Percentiles rank a stretch among this genome's conserved stretches.
phyloP scores from a whole-genome alignment of 2,797 vertebrate genomes.

The Sphaeramia orbicularis region DNA sequence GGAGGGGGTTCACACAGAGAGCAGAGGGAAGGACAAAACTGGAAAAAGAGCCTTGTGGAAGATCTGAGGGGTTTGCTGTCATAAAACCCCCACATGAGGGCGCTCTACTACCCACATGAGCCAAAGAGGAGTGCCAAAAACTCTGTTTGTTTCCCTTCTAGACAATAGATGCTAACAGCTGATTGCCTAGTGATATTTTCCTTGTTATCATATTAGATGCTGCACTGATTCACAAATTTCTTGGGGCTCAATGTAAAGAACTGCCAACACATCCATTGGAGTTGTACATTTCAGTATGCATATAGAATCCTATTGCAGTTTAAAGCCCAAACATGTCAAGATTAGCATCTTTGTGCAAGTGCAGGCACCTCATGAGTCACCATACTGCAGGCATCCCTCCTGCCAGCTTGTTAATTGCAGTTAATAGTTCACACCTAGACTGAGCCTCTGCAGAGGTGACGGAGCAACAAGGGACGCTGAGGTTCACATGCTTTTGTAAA shows the following conservation, averaged over 20 bases:
- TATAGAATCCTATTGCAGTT: no score
- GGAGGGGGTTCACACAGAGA: slow-evolving; percentile 63
- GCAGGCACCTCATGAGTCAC: no score
- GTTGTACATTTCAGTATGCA: no score
- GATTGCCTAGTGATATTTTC: background rate
- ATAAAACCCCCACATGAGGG: slow-evolving; percentile 58
- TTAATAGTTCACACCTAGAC: slow-evolving; percentile 3
- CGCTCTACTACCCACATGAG: slow-evolving; percentile 30
- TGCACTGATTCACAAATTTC: background rate
- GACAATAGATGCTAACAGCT: background rate
- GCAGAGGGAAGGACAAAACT: slow-evolving; percentile 24
- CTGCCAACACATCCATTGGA: no score
- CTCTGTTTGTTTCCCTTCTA: background rate
- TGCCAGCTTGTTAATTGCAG: slow-evolving; percentile 2
- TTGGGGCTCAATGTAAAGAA: background rate
- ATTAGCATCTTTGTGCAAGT: no score
- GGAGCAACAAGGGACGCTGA: background rate
- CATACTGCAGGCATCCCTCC: no score
- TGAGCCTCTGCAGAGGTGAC: background rate
- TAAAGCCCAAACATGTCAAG: no score
- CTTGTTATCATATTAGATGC: background rate
- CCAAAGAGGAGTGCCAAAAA: slow-evolving; percentile 10
- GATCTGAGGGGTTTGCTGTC: slow-evolving; percentile 57
- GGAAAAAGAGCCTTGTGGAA: slow-evolving; percentile 67
- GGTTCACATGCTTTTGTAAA: no score